Conservation (phyloP, 2,888 invertebrate species). For the Prosopocoilus inquinatus region DNA sequence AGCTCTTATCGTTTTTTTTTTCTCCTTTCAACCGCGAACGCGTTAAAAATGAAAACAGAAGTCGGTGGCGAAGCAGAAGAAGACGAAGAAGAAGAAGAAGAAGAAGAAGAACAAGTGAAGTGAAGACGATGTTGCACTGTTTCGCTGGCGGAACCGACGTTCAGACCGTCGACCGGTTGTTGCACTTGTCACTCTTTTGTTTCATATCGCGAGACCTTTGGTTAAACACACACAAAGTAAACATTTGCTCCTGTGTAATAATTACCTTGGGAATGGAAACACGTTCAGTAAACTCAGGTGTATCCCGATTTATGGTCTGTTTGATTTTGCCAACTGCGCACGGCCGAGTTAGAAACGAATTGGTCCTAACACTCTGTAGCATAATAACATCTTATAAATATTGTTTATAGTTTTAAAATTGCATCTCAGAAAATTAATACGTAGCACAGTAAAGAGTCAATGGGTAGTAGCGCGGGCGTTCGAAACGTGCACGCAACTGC, state of each 20-base stretch:
- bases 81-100: background rate
- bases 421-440: no score
- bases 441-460: no score
- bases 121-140: background rate
- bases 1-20: no score
- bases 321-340: constrained; percentile 17
- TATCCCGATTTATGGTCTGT: constrained; percentile 33
- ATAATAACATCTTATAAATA: background rate
- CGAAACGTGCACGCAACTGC: no score
- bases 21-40: no score
- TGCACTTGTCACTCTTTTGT: constrained; percentile 51
- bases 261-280: constrained; percentile 47
- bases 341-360: background rate
- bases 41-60: no score
- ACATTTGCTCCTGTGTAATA: constrained; percentile 48
- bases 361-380: background rate
- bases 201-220: constrained; percentile 45
- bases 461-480: no score
- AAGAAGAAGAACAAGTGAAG: background rate
- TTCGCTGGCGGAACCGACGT: background rate
- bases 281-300: constrained; percentile 38
- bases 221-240: constrained; percentile 43
- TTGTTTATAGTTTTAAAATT: no score
- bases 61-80: background rate
- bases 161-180: constrained; percentile 47